Percentiles rank a stretch among this genome's conserved stretches.
phyloP scores from a whole-genome alignment of 2,888 invertebrate genomes.

The Catonia carolina region DNA sequence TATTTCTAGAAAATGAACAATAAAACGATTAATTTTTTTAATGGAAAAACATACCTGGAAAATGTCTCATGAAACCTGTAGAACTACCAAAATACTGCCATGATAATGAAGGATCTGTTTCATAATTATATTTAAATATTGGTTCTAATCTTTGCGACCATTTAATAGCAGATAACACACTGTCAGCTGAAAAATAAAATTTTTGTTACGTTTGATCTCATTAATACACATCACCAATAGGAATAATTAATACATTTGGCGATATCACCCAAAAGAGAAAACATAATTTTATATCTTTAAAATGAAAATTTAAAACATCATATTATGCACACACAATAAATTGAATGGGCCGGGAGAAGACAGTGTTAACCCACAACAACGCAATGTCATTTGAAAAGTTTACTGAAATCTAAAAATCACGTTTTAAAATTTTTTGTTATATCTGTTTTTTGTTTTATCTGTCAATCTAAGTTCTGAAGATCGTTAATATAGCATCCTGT shows the following conservation, averaged over 20 bases:
- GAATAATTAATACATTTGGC: conserved; percentile 9
- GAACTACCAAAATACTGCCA: conserved; percentile 99
- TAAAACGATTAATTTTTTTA: too few relatives aligned
- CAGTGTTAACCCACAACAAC: too few relatives aligned
- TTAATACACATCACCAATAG: background rate
- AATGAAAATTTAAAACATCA: background rate
- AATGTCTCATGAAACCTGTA: conserved; percentile 90
- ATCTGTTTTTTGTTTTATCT: too few relatives aligned
- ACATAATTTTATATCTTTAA: background rate
- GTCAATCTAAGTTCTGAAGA: too few relatives aligned
- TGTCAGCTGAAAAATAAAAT: conserved; percentile 52
- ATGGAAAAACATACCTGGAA: conserved; percentile 87
- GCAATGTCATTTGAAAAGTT: too few relatives aligned
- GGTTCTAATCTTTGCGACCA: conserved; percentile 93
- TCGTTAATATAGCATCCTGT: too few relatives aligned
- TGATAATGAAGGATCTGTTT: conserved; percentile 83
- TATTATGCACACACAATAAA: background rate
- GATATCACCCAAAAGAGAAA: background rate
- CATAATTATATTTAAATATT: conserved; percentile 82
- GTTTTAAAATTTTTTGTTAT: too few relatives aligned
- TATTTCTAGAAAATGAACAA: too few relatives aligned
- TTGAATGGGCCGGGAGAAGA: too few relatives aligned
- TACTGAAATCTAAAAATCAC: too few relatives aligned
- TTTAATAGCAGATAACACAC: conserved; percentile 81
- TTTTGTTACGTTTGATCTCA: background rate